Conservation (phyloP, 2,888 invertebrate genomes). For the Epinotia demarniana region DNA sequence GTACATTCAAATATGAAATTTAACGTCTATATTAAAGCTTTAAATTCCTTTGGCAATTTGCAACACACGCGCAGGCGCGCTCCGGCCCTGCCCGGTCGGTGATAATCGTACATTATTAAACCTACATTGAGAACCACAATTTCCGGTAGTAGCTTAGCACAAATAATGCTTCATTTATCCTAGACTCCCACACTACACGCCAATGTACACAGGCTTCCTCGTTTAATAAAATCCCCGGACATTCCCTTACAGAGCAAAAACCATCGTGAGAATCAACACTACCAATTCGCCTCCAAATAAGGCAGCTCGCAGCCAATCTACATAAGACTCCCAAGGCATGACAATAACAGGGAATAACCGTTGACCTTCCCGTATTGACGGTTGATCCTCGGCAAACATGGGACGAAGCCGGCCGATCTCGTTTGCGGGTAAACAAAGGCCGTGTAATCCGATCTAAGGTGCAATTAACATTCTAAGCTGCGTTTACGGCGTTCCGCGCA, state of each 20-base stretch:
- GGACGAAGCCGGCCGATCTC: constrained; percentile 49
- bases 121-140: too few relatives aligned
- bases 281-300: constrained; percentile 42
- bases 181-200: constrained; percentile 14
- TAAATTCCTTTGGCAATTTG: too few relatives aligned
- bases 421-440: constrained; percentile 61
- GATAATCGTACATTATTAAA: too few relatives aligned
- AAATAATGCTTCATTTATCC: constrained; percentile 19
- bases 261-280: constrained; percentile 42
- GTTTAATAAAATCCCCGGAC: constrained; percentile 23
- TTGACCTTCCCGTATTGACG: constrained; percentile 54
- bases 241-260: constrained; percentile 33
- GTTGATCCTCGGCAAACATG: constrained; percentile 59
- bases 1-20: too few relatives aligned
- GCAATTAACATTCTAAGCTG: constrained; percentile 65
- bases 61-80: too few relatives aligned
- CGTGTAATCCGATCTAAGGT: constrained; percentile 59
- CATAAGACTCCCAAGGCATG: constrained; percentile 42
- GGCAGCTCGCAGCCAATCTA: constrained; percentile 35
- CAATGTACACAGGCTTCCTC: constrained; percentile 3
- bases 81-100: too few relatives aligned
- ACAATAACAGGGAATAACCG: constrained; percentile 51
- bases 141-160: neutral
- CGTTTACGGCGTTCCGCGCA: constrained; percentile 53
- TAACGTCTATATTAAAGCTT: too few relatives aligned